phyloP scores from a whole-genome alignment of 2,797 vertebrate genomes.

The Mareca strepera region DNA sequence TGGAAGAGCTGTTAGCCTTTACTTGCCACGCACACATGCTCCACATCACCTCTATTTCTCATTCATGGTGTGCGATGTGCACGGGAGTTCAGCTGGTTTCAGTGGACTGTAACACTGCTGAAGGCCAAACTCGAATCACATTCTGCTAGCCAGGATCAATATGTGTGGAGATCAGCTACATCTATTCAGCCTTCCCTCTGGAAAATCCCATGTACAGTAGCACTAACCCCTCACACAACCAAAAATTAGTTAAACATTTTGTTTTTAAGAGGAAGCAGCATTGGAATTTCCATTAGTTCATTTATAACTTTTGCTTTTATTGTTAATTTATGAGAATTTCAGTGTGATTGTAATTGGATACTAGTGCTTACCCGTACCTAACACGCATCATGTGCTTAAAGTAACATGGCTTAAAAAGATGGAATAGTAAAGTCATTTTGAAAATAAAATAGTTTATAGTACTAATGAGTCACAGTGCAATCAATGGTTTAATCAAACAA shows the following conservation, averaged over 20 bases:
- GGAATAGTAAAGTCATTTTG: not conserved
- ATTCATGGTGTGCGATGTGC: accelerated
- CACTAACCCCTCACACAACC: not conserved
- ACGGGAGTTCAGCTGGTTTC: not conserved
- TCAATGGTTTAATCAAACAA: constrained; percentile 72
- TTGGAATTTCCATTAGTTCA: not conserved
- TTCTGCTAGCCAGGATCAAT: not conserved
- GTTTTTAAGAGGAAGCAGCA: not conserved
- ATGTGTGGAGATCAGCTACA: not conserved
- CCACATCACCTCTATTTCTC: not conserved
- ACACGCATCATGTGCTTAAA: not conserved
- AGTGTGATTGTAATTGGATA: not conserved
- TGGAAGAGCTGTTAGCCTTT: not conserved
- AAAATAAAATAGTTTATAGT: constrained; percentile 47
- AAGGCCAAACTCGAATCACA: accelerated
- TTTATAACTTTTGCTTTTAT: constrained; percentile 24
- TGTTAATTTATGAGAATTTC: not conserved
- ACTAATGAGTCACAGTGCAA: constrained; percentile 61
- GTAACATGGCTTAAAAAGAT: not conserved
- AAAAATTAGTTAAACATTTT: not conserved
- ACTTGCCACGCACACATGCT: not conserved
- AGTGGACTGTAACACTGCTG: accelerated
- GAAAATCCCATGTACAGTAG: accelerated
- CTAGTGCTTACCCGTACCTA: not conserved
- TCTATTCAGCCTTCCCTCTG: not conserved